Evolutionary conservation across 1,140 invertebrate genomes (phyloP).

Genomic region (roundworm (Caenorhabditis elegans)): WBcel235 BX284603.4:5371001-5371500

Average conservation of each 20-base stretch:
- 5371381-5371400: too few species aligned
- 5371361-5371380: too few species aligned
- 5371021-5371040: too few species aligned
- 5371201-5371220: conserved; percentile 51
- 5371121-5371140: conserved; percentile 53
- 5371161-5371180: conserved; percentile 65
- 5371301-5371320: not conserved
- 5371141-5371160: conserved; percentile 56
- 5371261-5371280: not conserved
- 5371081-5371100: conserved; percentile 97
- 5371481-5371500: too few species aligned
- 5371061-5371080: conserved; percentile 96
- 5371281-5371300: not conserved
- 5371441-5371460: too few species aligned
- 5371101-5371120: conserved; percentile 80
- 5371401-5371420: too few species aligned
- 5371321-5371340: conserved; percentile 4
- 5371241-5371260: conserved; percentile 17
- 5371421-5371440: too few species aligned
- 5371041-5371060: conserved; percentile 85
- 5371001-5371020: too few species aligned
- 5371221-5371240: conserved; percentile 19
- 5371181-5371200: conserved; percentile 59
- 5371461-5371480: too few species aligned
- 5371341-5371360: too few species aligned